Conservation (phyloP, 2,888 invertebrate species). For the Elmis aenea region DNA sequence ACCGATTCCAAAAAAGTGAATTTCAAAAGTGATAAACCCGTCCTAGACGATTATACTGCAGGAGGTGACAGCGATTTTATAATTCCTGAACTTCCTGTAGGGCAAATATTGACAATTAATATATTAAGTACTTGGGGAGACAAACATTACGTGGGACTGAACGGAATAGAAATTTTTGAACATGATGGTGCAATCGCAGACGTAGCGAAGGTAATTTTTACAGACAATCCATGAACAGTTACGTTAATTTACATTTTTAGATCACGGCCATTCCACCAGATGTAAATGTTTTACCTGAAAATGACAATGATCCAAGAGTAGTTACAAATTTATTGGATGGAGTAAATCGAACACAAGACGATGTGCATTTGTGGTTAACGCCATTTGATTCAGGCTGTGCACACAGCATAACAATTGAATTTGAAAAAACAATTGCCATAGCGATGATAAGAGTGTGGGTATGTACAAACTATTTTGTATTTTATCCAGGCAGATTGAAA, state of each 20-base stretch:
- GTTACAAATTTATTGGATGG: slow-evolving; percentile 65
- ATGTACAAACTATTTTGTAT: neutral
- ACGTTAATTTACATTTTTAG: slow-evolving; percentile 35
- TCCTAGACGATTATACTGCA: slow-evolving; percentile 7
- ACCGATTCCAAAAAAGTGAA: slow-evolving; percentile 2
- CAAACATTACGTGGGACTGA: slow-evolving; percentile 70
- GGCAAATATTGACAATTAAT: slow-evolving; percentile 61
- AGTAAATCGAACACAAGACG: slow-evolving; percentile 68
- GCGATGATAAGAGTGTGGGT: slow-evolving; percentile 43
- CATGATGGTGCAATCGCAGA: slow-evolving; percentile 54
- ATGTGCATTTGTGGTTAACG: slow-evolving; percentile 71
- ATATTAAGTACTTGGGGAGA: slow-evolving; percentile 77
- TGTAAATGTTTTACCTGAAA: slow-evolving; percentile 63
- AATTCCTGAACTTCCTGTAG: slow-evolving; percentile 71
- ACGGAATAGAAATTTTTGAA: slow-evolving; percentile 72
- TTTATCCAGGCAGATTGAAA: too few relatives aligned
- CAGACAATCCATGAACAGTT: too few relatives aligned
- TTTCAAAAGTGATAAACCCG: neutral
- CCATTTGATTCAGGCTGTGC: slow-evolving; percentile 58
- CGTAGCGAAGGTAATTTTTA: slow-evolving; percentile 65
- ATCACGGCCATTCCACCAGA: slow-evolving; percentile 54
- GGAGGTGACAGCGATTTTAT: slow-evolving; percentile 48
- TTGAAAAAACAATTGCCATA: slow-evolving; percentile 44
- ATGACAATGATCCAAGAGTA: slow-evolving; percentile 57
- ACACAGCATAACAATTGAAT: slow-evolving; percentile 57